phyloP scores from a whole-genome alignment of 64 coral and sea anemone genomes.

The Montipora cactus region DNA sequence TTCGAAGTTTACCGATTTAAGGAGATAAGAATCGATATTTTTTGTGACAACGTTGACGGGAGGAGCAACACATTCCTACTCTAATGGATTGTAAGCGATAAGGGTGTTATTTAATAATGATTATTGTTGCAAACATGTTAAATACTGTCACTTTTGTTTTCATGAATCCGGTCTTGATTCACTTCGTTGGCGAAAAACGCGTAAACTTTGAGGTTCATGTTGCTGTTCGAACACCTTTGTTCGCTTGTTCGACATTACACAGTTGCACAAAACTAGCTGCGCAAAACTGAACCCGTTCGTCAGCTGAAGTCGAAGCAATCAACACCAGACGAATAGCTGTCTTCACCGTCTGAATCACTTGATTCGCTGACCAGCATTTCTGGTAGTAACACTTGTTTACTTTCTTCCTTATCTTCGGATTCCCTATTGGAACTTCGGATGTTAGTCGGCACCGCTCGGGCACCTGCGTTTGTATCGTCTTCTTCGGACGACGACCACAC shows the following conservation, averaged over 20 bases:
- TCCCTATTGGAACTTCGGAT: not conserved
- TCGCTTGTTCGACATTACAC: not conserved
- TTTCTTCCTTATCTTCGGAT: not conserved
- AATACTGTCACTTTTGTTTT: not conserved
- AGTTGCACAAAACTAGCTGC: not conserved
- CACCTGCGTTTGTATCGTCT: conserved; percentile 63
- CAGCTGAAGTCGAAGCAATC: conserved; percentile 22
- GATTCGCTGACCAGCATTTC: conserved; percentile 65
- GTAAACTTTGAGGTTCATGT: no score
- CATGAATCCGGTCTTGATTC: not conserved
- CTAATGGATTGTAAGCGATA: no score
- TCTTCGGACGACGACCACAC: conserved; percentile 84
- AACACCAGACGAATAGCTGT: not conserved
- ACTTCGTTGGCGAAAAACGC: not conserved
- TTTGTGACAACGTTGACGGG: no score
- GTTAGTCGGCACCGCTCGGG: conserved; percentile 22
- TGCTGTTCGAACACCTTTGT: not conserved
- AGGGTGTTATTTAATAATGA: no score
- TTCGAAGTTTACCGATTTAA: no score
- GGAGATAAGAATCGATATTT: no score
- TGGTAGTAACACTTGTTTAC: conserved; percentile 27
- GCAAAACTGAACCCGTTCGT: not conserved
- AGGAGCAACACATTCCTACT: no score
- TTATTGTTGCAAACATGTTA: no score
- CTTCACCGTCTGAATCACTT: conserved; percentile 38